A percentile compares a stretch with the other conserved stretches of the same genome.
Evolutionary conservation across 2,113 vertebrate genomes (phyloP).

Genomic region (Labeo rohita): DNA sequence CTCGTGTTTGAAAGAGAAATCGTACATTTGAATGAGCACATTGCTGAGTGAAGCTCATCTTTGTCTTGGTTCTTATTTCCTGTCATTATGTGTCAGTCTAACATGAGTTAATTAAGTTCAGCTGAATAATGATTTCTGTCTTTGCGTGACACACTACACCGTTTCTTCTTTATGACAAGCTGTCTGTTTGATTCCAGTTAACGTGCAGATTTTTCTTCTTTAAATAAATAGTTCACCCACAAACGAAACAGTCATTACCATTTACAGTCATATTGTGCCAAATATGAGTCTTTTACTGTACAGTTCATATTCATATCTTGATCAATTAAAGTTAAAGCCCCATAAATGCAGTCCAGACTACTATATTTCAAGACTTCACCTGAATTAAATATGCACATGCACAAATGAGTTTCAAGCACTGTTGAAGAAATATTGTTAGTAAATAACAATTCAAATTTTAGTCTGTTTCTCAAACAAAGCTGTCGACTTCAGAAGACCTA

Average conservation of each 20-base stretch:
- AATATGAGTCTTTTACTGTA: background rate
- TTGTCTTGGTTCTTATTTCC: constrained; percentile 19
- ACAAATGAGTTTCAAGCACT: background rate
- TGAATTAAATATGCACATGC: background rate
- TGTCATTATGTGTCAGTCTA: constrained; percentile 28
- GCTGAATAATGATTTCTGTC: constrained; percentile 50
- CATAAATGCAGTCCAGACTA: background rate
- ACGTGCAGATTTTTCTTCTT: background rate
- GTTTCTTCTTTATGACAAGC: constrained; percentile 43
- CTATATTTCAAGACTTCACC: background rate
- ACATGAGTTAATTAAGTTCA: constrained; percentile 44
- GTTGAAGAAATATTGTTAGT: background rate
- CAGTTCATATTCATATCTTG: background rate
- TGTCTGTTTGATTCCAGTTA: constrained; percentile 32
- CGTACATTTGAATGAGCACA: background rate
- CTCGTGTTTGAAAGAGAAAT: constrained; percentile 15
- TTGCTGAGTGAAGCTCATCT: constrained; percentile 30
- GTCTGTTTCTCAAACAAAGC: background rate
- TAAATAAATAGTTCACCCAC: background rate
- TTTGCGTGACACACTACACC: constrained; percentile 19
- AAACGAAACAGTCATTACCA: background rate
- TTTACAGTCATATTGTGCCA: background rate
- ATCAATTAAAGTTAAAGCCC: background rate
- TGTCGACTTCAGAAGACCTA: background rate
- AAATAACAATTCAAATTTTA: background rate